Percentiles rank a stretch among this genome's conserved stretches.
Evolutionary conservation across 23 tunicate genomes (phyloP).

Genomic region (Corella eumyota): DNA sequence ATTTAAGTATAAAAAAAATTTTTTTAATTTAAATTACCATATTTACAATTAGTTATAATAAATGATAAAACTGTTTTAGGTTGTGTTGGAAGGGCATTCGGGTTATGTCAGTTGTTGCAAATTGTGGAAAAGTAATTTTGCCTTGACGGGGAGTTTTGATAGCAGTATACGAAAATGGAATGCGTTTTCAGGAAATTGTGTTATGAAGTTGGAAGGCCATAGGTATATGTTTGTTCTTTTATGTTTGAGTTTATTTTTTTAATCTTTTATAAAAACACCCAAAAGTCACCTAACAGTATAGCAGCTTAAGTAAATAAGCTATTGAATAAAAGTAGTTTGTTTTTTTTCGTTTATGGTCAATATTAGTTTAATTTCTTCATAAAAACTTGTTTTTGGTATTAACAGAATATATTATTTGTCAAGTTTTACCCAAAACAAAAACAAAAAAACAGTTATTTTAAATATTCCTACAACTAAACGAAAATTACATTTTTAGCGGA

Average conservation of each 20-base stretch:
- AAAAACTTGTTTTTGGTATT: too few relatives aligned
- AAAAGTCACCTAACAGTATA: neutral
- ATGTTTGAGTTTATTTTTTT: neutral
- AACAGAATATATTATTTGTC: too few relatives aligned
- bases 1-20: too few relatives aligned
- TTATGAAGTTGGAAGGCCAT: slow-evolving; percentile 74
- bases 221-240: slow-evolving; percentile 16
- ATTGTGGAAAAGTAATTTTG: slow-evolving; percentile 43
- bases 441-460: too few relatives aligned
- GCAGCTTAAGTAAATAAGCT: neutral
- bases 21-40: too few relatives aligned
- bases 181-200: slow-evolving; percentile 71
- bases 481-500: slow-evolving; percentile 27
- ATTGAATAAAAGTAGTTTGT: neutral
- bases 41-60: too few relatives aligned
- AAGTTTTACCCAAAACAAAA: too few relatives aligned
- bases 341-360: neutral
- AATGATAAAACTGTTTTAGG: too few relatives aligned
- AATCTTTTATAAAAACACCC: neutral
- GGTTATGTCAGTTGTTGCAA: slow-evolving; percentile 89
- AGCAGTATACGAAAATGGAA: slow-evolving; percentile 82
- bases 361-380: too few relatives aligned
- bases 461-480: too few relatives aligned
- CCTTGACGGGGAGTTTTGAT: slow-evolving; percentile 82
- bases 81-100: slow-evolving; percentile 79